These are phyloP conservation scores for Salvelinus namaycush DNA, from an alignment of 2,113 vertebrate species.

Conservation along the genomic window DNA sequence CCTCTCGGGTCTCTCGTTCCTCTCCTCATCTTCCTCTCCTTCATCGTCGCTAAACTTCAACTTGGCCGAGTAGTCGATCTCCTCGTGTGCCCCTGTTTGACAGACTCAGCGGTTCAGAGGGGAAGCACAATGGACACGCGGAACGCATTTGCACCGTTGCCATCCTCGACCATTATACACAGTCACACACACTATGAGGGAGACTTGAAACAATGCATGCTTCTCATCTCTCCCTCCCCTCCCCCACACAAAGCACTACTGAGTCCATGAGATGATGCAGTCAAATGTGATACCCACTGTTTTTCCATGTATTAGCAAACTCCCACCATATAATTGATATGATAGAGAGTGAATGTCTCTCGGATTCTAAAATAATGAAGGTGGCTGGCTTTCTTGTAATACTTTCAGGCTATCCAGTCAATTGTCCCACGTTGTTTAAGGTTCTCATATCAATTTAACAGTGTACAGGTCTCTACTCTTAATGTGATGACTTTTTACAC, in stretches of 20 bases:
- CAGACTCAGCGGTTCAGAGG: background rate
- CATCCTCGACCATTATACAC: background rate
- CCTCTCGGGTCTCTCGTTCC: conserved; percentile 48
- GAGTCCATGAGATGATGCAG: conserved; percentile 11
- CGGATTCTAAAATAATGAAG: too few species aligned
- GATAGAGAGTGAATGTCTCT: too few species aligned
- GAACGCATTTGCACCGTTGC: background rate
- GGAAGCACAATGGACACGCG: background rate
- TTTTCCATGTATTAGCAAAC: conserved; percentile 1
- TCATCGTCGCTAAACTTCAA: conserved; percentile 94
- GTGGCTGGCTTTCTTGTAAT: too few species aligned
- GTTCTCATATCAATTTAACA: too few species aligned
- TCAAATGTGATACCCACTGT: conserved; percentile 29
- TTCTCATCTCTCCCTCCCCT: conserved; percentile 7
- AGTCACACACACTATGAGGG: conserved; percentile 4
- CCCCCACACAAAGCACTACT: background rate
- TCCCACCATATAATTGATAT: too few species aligned
- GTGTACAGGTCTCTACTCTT: too few species aligned
- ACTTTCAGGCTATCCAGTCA: too few species aligned
- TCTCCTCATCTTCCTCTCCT: conserved; percentile 82
- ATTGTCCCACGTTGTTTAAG: too few species aligned
- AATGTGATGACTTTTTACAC: too few species aligned
- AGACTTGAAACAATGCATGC: background rate
- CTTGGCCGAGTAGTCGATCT: conserved; percentile 93
- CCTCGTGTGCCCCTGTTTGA: conserved; percentile 85